Percentiles rank a stretch among this genome's conserved stretches.
phyloP scores from a whole-genome alignment of 2,113 vertebrate species.

The Ptychochromis oligacanthus region DNA sequence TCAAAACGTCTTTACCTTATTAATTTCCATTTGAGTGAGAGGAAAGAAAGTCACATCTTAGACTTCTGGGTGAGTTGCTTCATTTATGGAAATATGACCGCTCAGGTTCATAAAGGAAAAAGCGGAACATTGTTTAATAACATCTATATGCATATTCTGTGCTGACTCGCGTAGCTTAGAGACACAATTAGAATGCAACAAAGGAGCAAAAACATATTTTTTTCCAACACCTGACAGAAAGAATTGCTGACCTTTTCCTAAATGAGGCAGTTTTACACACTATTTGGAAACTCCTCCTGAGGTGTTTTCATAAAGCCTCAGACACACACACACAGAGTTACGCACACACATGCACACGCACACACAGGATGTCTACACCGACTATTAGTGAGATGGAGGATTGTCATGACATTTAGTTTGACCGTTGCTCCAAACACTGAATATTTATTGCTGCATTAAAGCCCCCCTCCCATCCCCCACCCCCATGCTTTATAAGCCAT shows the following conservation, averaged over 20 bases:
- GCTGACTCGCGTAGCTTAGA: conserved; percentile 18
- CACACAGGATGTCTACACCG: conserved; percentile 19
- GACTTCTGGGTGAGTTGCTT: background rate
- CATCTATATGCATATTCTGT: conserved; percentile 23
- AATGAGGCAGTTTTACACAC: conserved; percentile 49
- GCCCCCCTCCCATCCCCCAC: background rate
- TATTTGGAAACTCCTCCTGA: conserved; percentile 39
- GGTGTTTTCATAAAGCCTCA: conserved; percentile 5
- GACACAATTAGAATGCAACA: conserved; percentile 60
- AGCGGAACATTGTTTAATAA: conserved; percentile 27
- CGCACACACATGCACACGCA: background rate
- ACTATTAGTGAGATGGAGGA: conserved; percentile 58
- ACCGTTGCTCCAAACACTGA: conserved; percentile 62
- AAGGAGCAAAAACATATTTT: background rate
- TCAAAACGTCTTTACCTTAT: background rate
- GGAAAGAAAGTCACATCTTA: background rate
- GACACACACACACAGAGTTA: background rate
- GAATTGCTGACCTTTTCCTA: conserved; percentile 67
- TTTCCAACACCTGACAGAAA: conserved; percentile 30
- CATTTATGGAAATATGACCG: conserved; percentile 28
- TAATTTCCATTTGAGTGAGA: background rate
- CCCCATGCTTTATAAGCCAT: conserved; percentile 35
- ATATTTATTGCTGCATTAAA: conserved; percentile 77
- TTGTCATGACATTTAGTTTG: conserved; percentile 72
- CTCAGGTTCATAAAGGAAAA: background rate